These are phyloP conservation scores for Microplitis mediator DNA, from an alignment of 1,140 invertebrate genomes.

Conservation along the genomic window DNA sequence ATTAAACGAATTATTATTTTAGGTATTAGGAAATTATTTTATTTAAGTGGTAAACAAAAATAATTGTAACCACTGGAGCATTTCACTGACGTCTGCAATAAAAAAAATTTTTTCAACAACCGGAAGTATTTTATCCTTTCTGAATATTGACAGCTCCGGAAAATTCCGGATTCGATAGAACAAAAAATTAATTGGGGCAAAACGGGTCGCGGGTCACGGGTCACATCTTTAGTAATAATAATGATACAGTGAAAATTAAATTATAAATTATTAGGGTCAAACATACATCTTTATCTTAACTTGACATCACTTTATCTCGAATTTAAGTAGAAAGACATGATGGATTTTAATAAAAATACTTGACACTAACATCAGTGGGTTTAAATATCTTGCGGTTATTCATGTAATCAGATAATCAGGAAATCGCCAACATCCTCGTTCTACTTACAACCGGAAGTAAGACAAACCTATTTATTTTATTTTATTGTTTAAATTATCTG, in stretches of 20 bases:
- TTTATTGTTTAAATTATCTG: neutral
- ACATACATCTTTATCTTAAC: neutral
- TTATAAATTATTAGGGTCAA: slow-evolving; percentile 20
- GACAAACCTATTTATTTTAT: neutral
- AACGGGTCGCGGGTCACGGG: too few relatives aligned
- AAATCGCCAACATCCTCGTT: slow-evolving; percentile 46
- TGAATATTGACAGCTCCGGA: too few relatives aligned
- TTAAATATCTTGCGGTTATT: slow-evolving; percentile 27
- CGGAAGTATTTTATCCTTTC: too few relatives aligned
- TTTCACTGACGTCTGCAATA: too few relatives aligned
- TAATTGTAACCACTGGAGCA: too few relatives aligned
- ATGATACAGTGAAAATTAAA: neutral
- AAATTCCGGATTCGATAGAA: too few relatives aligned
- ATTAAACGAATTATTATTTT: too few relatives aligned
- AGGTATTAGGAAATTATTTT: too few relatives aligned
- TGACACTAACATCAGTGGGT: slow-evolving; percentile 9
- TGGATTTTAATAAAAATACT: neutral
- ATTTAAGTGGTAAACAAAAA: too few relatives aligned
- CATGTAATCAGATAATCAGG: slow-evolving; percentile 33
- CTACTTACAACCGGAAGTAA: neutral
- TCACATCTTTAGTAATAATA: too few relatives aligned
- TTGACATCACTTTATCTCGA: neutral
- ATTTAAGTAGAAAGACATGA: neutral
- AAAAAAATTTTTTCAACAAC: too few relatives aligned
- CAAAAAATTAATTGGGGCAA: too few relatives aligned